Base-by-base conservation (phyloP, 2,113 vertebrate species). In the Chaenocephalus aceratus region DNA sequence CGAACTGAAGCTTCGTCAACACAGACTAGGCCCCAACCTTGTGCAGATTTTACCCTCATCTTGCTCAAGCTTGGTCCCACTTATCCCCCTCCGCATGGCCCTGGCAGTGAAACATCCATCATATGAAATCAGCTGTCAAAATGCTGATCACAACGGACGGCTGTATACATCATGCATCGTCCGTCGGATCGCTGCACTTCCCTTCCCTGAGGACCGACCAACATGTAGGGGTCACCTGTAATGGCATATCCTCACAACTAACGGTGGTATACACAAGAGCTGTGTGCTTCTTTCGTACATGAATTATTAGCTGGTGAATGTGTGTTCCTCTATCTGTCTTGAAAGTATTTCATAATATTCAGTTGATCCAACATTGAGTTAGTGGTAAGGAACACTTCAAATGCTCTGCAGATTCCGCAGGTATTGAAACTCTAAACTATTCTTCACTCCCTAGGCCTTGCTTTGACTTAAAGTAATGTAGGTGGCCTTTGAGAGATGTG, bases 71-170 rank as follows among this genome's bases (percentile, higher is more conserved):
- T 54, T 60, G 79, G 81, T 65, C 65, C 49, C 57, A 49, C 62
- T 75, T 65, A 65, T 67, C 63, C 46, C 58, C 52, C 21, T 69
- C 16, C 41, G 30, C 84, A 52, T 65, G 57, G 80, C 63, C 61
- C 65, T 36, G 56, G 53, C 73, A 79, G 80, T 51, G 26, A 80
- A 76, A 73, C 92, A 92, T 92, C 89, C 90, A 91, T 93, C 92
- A 93, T 13, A 41, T n/a, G 34, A 60, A 58, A 88, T 93, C 91
- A 88, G 75, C 88, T 91, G 91, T 91, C 91, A 88, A 16, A 75
- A 21, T 1, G 53, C 67, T 89, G 80, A 93, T 89, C 82, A 82
- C 56, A 53, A 44, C 49, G 54, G 89, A 91, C 80, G 16, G 78
- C 57, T 85, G 84, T 82, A 76, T 80, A 75, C 81, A 84, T 83